Percentiles rank a stretch among this genome's conserved stretches.
Conservation (phyloP, 1,140 invertebrate species). For the Propsilocerus akamusi region DNA sequence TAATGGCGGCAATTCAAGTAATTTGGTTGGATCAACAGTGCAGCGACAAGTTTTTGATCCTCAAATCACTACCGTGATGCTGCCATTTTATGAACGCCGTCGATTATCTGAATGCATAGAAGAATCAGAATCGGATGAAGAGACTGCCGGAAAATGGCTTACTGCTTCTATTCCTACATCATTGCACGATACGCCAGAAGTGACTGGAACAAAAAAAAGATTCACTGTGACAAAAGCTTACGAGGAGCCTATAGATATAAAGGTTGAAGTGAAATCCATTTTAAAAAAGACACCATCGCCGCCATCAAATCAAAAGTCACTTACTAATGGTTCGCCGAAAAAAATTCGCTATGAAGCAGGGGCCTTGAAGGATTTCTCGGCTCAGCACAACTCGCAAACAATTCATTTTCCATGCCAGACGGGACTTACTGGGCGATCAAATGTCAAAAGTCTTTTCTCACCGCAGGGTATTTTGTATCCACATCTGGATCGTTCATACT, state of each 20-base stretch:
- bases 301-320: slow-evolving; percentile 22
- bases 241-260: slow-evolving; percentile 7
- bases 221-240: slow-evolving; percentile 22
- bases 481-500: slow-evolving; percentile 59
- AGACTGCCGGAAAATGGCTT: slow-evolving; percentile 17
- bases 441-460: slow-evolving; percentile 30
- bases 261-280: slow-evolving; percentile 24
- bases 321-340: slow-evolving; percentile 30
- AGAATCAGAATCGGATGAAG: slow-evolving; percentile 58
- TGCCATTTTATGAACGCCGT: slow-evolving; percentile 39
- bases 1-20: neutral
- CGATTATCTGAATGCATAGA: slow-evolving; percentile 61
- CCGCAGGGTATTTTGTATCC: slow-evolving; percentile 33
- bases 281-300: slow-evolving; percentile 12
- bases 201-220: slow-evolving; percentile 14
- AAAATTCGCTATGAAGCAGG: slow-evolving; percentile 27
- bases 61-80: slow-evolving; percentile 22
- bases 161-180: slow-evolving; percentile 4
- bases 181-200: slow-evolving; percentile 9
- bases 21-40: neutral
- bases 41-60: neutral
- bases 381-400: slow-evolving; percentile 33
- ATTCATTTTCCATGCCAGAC: slow-evolving; percentile 38
- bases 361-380: slow-evolving; percentile 16
- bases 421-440: slow-evolving; percentile 30